phyloP scores from a whole-genome alignment of 1,140 invertebrate genomes.

The Ceratina japonica region DNA sequence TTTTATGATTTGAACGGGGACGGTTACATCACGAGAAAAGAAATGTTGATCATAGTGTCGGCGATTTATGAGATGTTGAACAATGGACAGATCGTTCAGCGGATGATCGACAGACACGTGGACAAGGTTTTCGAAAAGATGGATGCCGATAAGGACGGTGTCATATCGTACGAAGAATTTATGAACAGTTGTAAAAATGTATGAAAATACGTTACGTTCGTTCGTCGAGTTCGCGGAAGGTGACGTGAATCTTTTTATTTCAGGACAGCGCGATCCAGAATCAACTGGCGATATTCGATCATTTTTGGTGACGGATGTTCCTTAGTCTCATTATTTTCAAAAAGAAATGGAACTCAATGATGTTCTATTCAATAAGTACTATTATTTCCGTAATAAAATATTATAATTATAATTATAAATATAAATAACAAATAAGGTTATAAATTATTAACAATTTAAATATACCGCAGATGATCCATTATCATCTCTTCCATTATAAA shows the following conservation, averaged over 20 bases:
- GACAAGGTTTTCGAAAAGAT: constrained; percentile 73
- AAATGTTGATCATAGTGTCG: constrained; percentile 69
- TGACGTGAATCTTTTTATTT: constrained; percentile 41
- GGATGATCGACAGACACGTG: constrained; percentile 66
- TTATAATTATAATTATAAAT: constrained; percentile 10
- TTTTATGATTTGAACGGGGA: constrained; percentile 74
- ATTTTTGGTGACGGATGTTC: constrained; percentile 42
- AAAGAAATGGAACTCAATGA: neutral
- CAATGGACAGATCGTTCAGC: constrained; percentile 55
- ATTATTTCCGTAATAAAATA: constrained; percentile 30
- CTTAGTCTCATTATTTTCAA: constrained; percentile 20
- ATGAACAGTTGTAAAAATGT: constrained; percentile 72
- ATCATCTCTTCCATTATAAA: neutral
- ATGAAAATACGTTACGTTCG: constrained; percentile 10
- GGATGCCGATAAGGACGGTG: constrained; percentile 70
- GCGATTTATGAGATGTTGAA: constrained; percentile 73
- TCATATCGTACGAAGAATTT: constrained; percentile 73
- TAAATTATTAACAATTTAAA: constrained; percentile 5
- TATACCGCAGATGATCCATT: too few species aligned
- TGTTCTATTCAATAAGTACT: neutral
- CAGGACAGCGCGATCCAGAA: constrained; percentile 66
- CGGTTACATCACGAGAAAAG: constrained; percentile 71
- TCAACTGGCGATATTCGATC: constrained; percentile 66
- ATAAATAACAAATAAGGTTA: constrained; percentile 19
- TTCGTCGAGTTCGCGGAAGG: neutral